phyloP scores from a whole-genome alignment of 2,113 vertebrate species.

The Guaruba guarouba region DNA sequence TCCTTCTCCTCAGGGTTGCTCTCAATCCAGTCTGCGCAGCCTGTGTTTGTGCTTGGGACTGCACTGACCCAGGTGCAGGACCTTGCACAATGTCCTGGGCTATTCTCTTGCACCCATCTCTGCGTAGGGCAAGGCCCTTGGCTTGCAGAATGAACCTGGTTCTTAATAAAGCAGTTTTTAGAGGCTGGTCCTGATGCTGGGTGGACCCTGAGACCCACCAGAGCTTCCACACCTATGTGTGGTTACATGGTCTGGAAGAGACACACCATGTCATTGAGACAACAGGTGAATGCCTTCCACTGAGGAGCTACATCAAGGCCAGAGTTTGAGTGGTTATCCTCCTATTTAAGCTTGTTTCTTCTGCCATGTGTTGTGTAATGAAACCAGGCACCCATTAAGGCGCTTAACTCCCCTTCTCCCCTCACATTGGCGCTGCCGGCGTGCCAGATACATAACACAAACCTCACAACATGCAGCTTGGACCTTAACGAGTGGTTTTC shows the following conservation, averaged over 20 bases:
- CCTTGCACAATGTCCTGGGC: not conserved
- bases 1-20: not conserved
- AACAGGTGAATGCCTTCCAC: accelerated
- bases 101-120: accelerated
- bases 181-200: not conserved
- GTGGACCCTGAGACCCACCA: accelerated
- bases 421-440: accelerated
- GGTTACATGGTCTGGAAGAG: accelerated
- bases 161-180: not conserved
- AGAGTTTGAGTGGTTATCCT: not conserved
- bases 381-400: not conserved
- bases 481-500: not conserved
- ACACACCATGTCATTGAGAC: accelerated
- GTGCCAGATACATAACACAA: not conserved
- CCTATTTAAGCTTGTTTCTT: not conserved
- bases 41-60: not conserved
- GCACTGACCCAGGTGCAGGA: not conserved
- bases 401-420: not conserved
- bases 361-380: not conserved
- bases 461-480: not conserved
- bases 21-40: not conserved
- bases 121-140: not conserved
- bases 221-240: not conserved
- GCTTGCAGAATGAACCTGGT: not conserved
- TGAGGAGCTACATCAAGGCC: not conserved